These are phyloP conservation scores for Drosophila yooni DNA, from an alignment of 2,888 invertebrate genomes.

Conservation along the genomic window DNA sequence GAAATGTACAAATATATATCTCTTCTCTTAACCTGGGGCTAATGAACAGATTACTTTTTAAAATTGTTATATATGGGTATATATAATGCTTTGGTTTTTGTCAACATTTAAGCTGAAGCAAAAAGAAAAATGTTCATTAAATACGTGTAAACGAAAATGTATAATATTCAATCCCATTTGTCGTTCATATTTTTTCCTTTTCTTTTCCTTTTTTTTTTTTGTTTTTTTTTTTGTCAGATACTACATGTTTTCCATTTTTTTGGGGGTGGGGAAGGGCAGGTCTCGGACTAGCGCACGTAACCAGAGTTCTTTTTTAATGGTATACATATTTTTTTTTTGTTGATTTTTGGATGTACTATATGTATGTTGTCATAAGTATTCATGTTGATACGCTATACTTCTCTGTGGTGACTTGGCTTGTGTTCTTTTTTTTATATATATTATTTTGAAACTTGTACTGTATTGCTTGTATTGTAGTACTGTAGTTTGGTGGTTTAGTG, in stretches of 20 bases:
- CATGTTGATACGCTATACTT: conserved; percentile 76
- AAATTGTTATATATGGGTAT: conserved; percentile 4
- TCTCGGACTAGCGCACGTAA: conserved; percentile 53
- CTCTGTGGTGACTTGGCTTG: conserved; percentile 58
- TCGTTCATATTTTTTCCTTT: conserved; percentile 55
- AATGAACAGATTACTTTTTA: conserved; percentile 82
- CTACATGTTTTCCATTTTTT: conserved; percentile 32
- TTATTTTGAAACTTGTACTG: conserved; percentile 51
- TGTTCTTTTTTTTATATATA: conserved; percentile 27
- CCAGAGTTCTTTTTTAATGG: conserved; percentile 19
- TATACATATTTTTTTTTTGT: not conserved
- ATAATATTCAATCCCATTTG: conserved; percentile 86
- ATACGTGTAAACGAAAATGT: conserved; percentile 86
- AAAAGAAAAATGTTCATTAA: conserved; percentile 85
- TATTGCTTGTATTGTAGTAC: conserved; percentile 62
- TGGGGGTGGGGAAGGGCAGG: conserved; percentile 23
- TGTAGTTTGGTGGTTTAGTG: conserved; percentile 63
- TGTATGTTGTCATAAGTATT: conserved; percentile 38
- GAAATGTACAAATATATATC: conserved; percentile 30
- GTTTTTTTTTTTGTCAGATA: conserved; percentile 54
- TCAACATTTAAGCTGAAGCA: conserved; percentile 59
- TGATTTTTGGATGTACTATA: conserved; percentile 21
- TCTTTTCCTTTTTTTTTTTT: conserved; percentile 46
- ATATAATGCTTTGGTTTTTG: conserved; percentile 25
- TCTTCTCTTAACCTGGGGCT: conserved; percentile 57